These are phyloP conservation scores for Prionace glauca DNA, from an alignment of 2,797 vertebrate species.

Conservation along the genomic window DNA sequence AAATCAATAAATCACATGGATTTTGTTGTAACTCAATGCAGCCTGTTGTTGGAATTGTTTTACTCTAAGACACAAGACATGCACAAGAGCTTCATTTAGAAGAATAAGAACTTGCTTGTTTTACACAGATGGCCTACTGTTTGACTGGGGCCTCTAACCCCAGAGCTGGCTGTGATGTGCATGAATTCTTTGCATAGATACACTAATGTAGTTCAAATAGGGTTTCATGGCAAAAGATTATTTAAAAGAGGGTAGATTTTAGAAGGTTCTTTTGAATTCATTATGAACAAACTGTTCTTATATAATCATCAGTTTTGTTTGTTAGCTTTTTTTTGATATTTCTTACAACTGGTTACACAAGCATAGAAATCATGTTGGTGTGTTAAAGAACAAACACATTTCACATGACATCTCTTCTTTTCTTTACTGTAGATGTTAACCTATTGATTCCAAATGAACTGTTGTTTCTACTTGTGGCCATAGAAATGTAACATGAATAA, in stretches of 20 bases:
- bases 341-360: not conserved
- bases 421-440: not conserved
- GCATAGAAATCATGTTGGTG: not conserved
- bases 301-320: not conserved
- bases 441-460: not conserved
- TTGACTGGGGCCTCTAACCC: not conserved
- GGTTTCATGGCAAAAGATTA: not conserved
- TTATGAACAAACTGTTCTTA: not conserved
- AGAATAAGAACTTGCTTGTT: not conserved
- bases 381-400: not conserved
- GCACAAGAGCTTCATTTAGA: not conserved
- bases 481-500: not conserved
- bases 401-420: not conserved
- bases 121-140: not conserved
- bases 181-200: not conserved
- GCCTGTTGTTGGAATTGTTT: slow-evolving; percentile 5
- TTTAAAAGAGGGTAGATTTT: not conserved
- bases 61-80: slow-evolving; percentile 2
- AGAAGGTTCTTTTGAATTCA: not conserved
- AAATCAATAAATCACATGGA: slow-evolving; percentile 8
- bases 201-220: not conserved
- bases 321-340: not conserved
- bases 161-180: not conserved
- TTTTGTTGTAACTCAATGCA: slow-evolving; percentile 2
- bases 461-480: not conserved